phyloP scores from a whole-genome alignment of 2,113 vertebrate genomes.

The Pelmatolapia mariae region DNA sequence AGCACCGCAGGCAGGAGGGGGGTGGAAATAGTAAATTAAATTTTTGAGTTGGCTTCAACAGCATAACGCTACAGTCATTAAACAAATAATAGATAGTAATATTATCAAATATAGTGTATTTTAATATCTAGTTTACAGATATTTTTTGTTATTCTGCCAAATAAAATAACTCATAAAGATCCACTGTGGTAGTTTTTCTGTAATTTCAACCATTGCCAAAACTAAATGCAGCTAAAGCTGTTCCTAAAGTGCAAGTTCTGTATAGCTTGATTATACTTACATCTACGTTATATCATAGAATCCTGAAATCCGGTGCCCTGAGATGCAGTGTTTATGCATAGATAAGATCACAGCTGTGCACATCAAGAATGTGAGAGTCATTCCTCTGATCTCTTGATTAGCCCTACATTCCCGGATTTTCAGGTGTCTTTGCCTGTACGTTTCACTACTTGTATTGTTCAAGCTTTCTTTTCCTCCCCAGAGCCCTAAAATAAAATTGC shows the following conservation, averaged over 20 bases:
- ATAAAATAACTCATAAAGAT: neutral
- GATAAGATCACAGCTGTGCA: slow-evolving; percentile 1
- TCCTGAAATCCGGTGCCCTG: neutral
- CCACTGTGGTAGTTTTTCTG: neutral
- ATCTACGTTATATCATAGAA: neutral
- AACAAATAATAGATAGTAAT: neutral
- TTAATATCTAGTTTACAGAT: neutral
- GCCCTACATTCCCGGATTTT: neutral
- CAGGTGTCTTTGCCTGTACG: neutral
- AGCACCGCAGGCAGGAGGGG: neutral
- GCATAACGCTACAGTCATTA: neutral
- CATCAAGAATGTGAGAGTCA: slow-evolving; percentile 34
- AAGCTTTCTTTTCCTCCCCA: neutral
- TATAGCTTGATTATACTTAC: neutral
- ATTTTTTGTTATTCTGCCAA: neutral
- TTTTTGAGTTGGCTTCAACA: accelerated
- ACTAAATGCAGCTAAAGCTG: neutral
- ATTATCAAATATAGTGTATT: neutral
- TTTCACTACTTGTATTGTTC: neutral
- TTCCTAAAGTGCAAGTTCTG: neutral
- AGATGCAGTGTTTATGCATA: neutral
- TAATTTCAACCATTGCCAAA: neutral
- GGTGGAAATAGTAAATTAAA: accelerated
- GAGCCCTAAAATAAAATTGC: neutral
- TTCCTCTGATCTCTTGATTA: neutral